phyloP scores from a whole-genome alignment of 2,888 invertebrate genomes.

The Prostheceraeus crozeri region DNA sequence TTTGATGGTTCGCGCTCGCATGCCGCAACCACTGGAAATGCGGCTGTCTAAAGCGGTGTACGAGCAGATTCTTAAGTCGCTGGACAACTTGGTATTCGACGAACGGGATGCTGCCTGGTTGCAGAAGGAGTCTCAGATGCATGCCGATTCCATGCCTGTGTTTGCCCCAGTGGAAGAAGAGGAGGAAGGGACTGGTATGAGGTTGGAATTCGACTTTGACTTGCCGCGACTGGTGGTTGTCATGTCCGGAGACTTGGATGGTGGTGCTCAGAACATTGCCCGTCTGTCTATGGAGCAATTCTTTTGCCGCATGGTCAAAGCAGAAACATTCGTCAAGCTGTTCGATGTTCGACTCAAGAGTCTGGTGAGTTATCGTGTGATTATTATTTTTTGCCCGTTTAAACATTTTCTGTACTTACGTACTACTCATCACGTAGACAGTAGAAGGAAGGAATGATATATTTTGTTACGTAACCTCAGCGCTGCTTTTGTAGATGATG shows the following conservation, averaged over 20 bases:
- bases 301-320: constrained; percentile 67
- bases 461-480: too few relatives aligned
- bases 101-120: constrained; percentile 31
- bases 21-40: not conserved
- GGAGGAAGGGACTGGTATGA: not conserved
- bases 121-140: too few relatives aligned
- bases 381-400: too few relatives aligned
- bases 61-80: constrained; percentile 68
- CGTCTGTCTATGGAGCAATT: constrained; percentile 77
- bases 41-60: constrained; percentile 69
- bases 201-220: constrained; percentile 22
- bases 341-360: constrained; percentile 70
- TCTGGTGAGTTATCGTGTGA: too few relatives aligned
- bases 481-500: too few relatives aligned
- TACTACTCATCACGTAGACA: too few relatives aligned
- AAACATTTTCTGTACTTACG: too few relatives aligned
- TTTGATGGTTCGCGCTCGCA: not conserved
- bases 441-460: too few relatives aligned
- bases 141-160: too few relatives aligned
- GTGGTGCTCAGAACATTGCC: constrained; percentile 62
- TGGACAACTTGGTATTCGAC: constrained; percentile 44
- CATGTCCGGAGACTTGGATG: constrained; percentile 52
- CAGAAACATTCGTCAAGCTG: constrained; percentile 66
- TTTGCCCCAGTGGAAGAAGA: too few relatives aligned
- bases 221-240: constrained; percentile 45